Conservation (phyloP, 2,797 vertebrate species). For the Oreochromis mossambicus region DNA sequence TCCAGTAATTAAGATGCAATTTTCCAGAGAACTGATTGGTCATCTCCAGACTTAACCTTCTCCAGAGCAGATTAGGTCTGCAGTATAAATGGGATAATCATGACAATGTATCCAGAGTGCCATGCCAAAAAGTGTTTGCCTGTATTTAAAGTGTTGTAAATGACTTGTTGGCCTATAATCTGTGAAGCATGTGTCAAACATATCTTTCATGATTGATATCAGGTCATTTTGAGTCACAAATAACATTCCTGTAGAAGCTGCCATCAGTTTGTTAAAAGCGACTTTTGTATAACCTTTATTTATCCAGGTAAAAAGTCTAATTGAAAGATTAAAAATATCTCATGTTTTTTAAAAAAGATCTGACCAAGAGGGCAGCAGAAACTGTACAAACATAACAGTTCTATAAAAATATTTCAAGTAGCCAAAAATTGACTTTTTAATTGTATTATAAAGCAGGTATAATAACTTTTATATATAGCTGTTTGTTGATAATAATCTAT, state of each 20-base stretch:
- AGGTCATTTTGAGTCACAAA: background rate
- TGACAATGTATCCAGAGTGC: background rate
- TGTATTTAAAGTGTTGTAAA: background rate
- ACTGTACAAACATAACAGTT: background rate
- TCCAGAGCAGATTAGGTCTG: background rate
- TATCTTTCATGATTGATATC: background rate
- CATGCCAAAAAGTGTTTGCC: background rate
- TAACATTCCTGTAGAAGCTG: background rate
- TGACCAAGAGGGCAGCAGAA: background rate
- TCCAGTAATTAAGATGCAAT: background rate
- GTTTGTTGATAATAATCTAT: background rate
- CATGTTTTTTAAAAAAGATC: fast-evolving
- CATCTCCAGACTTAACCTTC: background rate
- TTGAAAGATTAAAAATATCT: background rate
- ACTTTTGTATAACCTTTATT: background rate
- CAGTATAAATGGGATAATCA: background rate
- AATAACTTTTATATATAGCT: background rate
- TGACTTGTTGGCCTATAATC: background rate
- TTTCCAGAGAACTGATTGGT: background rate
- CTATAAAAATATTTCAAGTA: background rate
- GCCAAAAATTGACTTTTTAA: background rate
- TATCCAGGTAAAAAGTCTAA: background rate
- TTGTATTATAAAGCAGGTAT: background rate
- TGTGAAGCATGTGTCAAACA: background rate
- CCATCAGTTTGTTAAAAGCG: background rate